Base-by-base conservation (phyloP, 2,888 invertebrate species). In the Torymus auratus region DNA sequence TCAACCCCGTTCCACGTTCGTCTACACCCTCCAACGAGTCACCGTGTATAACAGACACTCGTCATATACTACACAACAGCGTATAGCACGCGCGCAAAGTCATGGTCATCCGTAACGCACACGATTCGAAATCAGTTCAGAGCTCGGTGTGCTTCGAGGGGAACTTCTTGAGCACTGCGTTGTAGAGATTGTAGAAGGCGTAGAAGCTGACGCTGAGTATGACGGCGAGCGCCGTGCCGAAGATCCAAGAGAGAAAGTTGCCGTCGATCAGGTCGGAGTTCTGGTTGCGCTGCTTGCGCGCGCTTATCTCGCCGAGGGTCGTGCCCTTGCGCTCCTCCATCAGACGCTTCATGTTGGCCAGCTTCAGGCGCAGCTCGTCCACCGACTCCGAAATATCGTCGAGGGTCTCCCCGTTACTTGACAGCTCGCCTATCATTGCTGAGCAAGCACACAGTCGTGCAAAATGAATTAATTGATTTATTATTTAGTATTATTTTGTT, bases 121-220 rank as follows among this genome's bases (percentile, higher is more conserved):
- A 28, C 7, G 28, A 28, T 5, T 7, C 28, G 28, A 28, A 28
- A 4, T 28, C 28, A 3, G 5, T 28, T 94, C 94, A 96, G 88
- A 96, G 91, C 91, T 96, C 96, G 53, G 95, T 96, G 87, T 96
- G 96, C 68, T 93, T 93, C 0, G 96, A 94, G 0, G 96, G 95
- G 86, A 96, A 96, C 90, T 96, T 96, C 91, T 96, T 96, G 53
- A 96, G 89, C 71, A 97, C 95, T 15, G 96, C 96, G 86, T 94
- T 92, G 88, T 95, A 96, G 0, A 97, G 92, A 90, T 96, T 96
- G 86, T 96, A 96, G 89, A 97, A 97, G 0, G 97, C 96, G 87
- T 96, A 96, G 0, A 95, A 93, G 73, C 96, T 96, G 60, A 97
- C 96, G 85, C 95, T 94, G 11, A 96, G 90, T 78, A 97, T 96